These are phyloP conservation scores for Chlorocebus sabaeus DNA, from an alignment of 2,113 vertebrate species.

Conservation along the genomic window DNA sequence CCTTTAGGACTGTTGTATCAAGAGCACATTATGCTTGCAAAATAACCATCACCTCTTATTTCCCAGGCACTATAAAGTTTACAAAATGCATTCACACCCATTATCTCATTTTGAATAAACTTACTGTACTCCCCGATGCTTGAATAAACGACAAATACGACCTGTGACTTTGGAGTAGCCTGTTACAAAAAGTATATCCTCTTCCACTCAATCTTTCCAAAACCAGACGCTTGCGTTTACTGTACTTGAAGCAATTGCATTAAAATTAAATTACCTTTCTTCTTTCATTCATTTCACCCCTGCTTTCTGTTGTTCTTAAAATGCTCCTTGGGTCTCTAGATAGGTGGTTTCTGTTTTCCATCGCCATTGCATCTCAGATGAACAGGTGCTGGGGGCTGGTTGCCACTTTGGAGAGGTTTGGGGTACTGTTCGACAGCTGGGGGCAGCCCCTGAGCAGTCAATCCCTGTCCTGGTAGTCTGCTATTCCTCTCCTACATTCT, in stretches of 20 bases:
- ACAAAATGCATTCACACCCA: neutral
- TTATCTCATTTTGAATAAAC: neutral
- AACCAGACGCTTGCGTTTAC: neutral
- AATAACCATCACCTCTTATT: neutral
- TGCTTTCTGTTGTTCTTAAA: neutral
- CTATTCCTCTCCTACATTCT: neutral
- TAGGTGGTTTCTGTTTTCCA: neutral
- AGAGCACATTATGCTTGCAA: neutral
- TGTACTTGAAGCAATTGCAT: neutral
- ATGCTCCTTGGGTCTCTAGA: neutral
- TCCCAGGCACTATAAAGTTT: neutral
- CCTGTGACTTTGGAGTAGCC: neutral
- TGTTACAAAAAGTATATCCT: neutral
- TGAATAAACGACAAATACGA: neutral
- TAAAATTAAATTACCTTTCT: neutral
- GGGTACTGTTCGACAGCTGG: neutral
- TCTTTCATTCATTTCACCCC: neutral
- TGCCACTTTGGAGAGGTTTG: neutral
- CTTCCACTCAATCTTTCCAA: neutral
- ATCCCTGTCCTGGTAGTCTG: too few relatives aligned
- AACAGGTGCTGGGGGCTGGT: neutral
- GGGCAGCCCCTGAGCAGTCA: neutral
- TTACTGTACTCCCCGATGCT: neutral
- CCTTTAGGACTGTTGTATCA: neutral
- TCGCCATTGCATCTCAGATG: too few relatives aligned